Evolutionary conservation across 2,888 invertebrate genomes (phyloP), one percentile per base, ranked within the genome.

Genomic region (Eurytoma californica): DNA sequence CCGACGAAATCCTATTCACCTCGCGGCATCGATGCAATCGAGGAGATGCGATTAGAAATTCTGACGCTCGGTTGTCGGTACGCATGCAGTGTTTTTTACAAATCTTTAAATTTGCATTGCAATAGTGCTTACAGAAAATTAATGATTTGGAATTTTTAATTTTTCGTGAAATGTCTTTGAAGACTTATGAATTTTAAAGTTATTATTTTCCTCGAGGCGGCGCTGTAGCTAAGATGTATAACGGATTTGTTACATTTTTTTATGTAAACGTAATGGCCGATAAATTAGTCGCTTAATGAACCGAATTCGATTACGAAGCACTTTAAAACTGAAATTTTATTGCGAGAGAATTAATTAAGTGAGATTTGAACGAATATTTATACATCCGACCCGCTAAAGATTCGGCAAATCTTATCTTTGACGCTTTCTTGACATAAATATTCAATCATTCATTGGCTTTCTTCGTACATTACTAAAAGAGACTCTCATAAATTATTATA

Each of bases 351-450:
- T 39, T 39, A 75, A 68, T 68, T 14, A 51, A 28, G 67, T 28
- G 53, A 49, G 60, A 74, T 30, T 30, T 61, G 55, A 53, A 63
- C 69, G 76, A 69, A 76, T 76, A 76, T 76, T 76, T 18, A 76
- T 69, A 14, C 49, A 57, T 18, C 12, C 13, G n/a, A 5, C 12
- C 55, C 30, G 13, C 55, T 49, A 4, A 39, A 72, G 24, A 67
- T 60, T 75, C 4, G 30, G 24, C 68, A 24, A 75, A 75, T 75
- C 30, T 75, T 75, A 75, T 75, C 66, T 58, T 75, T 68, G 60
- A 60, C 75, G 72, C 72, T 55, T 72, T 65, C 39, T 72, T 65
- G 67, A 75, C 75, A 58, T 30, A 49, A 66, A 68, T 24, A n/a
- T 28, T 16, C 16, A 24, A 13, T 24, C 30, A 12, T 66, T 12